phyloP scores from a whole-genome alignment of 1,140 invertebrate species.

The Zaprionus inermis region DNA sequence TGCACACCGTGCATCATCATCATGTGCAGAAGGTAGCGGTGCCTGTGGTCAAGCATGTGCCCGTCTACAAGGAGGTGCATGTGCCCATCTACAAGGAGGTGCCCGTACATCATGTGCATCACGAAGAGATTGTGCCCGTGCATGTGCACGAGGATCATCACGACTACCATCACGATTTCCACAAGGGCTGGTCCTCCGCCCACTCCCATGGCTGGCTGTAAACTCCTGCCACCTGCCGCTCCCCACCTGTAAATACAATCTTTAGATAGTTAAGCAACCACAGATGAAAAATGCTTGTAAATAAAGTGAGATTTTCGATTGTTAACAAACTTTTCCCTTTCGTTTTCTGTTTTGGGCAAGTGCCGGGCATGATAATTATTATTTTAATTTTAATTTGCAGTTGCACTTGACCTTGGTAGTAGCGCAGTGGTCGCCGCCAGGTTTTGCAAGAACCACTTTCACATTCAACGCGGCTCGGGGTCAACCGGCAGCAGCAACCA shows the following conservation, averaged over 20 bases:
- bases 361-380: constrained; percentile 37
- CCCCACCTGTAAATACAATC: constrained; percentile 70
- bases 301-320: constrained; percentile 65
- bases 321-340: constrained; percentile 23
- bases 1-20: constrained; percentile 88
- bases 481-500: constrained; percentile 33
- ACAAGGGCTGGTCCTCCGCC: constrained; percentile 69
- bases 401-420: constrained; percentile 79
- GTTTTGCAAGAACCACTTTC: constrained; percentile 82
- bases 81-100: constrained; percentile 75
- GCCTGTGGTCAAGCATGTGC: constrained; percentile 80
- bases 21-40: constrained; percentile 86
- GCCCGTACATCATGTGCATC: constrained; percentile 72
- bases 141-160: constrained; percentile 77
- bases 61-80: constrained; percentile 68
- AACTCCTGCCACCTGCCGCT: background rate
- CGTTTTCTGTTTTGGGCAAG: constrained; percentile 13
- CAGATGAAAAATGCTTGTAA: constrained; percentile 66
- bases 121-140: constrained; percentile 68
- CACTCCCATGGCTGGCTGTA: constrained; percentile 73
- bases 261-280: constrained; percentile 26
- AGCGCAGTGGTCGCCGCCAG: constrained; percentile 51
- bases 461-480: constrained; percentile 60
- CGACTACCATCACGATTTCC: constrained; percentile 69
- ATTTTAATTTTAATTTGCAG: constrained; percentile 69